Evolutionary conservation across 2,888 invertebrate species (phyloP), one percentile per base, ranked within the genome.

Genomic region (Euzetes globulus): DNA sequence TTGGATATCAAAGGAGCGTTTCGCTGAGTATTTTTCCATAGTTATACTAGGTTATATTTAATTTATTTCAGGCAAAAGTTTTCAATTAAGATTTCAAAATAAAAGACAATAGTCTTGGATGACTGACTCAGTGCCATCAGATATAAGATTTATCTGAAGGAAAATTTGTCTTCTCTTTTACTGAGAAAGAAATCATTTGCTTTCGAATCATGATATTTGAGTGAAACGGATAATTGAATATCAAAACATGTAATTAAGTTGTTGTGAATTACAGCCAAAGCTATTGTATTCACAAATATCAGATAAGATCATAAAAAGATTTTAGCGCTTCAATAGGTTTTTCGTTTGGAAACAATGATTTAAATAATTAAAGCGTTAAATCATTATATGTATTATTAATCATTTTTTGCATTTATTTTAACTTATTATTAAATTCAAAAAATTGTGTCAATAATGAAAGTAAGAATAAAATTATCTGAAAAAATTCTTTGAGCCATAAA

Each of bases 371-470:
- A 50, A 50, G 11, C 50, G 19, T 50, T 50, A 6, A 50, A 5
- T 50, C 19, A 50, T 50, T 50, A 19, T 19, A 50, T 41, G 7
- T 4, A 41, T 41, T 41, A 41, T 41, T 41, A 41, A 41, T 41
- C 13, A 41, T 41, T 1, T 41, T 41, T 41, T 41, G 41, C 11
- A 41, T 41, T 41, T 41, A 13, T 41, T 7, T 41, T 41, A 41
- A 41, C 13, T n/a, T 33, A 33, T 33, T 33, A 33, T 33, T 33
- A 33, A 41, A 9, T 41, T 7, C 22, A 4, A 25, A 25, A 22
- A 55, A 55, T 55, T 55, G 55, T 55, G 55, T 55, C 55, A 55
- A 55, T 55, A 55, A 55, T 55, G 55, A 55, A 55, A 50, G 50
- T 50, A 50, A n/a, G 11, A 17, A 55, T 11, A 9, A 22, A 55